Base-by-base conservation (phyloP, 2,113 vertebrate species). In the Crotalus helleri region DNA sequence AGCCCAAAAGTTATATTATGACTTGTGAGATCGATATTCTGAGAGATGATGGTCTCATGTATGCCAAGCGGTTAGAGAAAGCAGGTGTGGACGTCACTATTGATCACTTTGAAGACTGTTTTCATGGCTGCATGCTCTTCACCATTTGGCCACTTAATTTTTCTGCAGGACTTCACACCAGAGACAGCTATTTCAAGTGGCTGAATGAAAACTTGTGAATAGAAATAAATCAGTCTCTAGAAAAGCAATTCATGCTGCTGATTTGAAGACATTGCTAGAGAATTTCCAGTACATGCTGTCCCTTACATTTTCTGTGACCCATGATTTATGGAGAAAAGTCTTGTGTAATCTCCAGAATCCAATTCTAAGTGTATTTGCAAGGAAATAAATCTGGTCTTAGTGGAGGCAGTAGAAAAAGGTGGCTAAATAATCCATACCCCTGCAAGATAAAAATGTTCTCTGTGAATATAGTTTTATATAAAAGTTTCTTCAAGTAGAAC, bases 61-160 rank as follows among this genome's bases (percentile, higher is more conserved):
- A 99, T 5, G 98, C 97, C 9, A 96, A 95, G 74, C 98, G 99
- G 9, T 94, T 99, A 95, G 97, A 98, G 97, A 97, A 97, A 0
- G 98, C 98, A 0, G 99, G 98, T 0, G 98, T 99, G 44, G 88
- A 97, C 0, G 99, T 99, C 95, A 99, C 98, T 21, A 97, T 97
- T 0, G 99, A 99, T 86, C 98, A 99, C 97, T 98, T 99, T 1
- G 97, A 98, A 59, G 98, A 99, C 90, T 98, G 99, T 33, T 99
- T 99, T 94, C 99, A 99, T 0, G 99, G 98, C 57, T 99, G 99
- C 96, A 98, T 99, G 98, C 98, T 98, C 93, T 99, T 99, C 86
- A 98, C 98, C 0, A 95, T 97, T 91, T 98, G 98, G 97, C 99
- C 99, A 0, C 97, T 98, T 85, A 94, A 97, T 94, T 99, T 99